Conservation (phyloP, 2,888 invertebrate genomes). For the Prenolepis imparis region DNA sequence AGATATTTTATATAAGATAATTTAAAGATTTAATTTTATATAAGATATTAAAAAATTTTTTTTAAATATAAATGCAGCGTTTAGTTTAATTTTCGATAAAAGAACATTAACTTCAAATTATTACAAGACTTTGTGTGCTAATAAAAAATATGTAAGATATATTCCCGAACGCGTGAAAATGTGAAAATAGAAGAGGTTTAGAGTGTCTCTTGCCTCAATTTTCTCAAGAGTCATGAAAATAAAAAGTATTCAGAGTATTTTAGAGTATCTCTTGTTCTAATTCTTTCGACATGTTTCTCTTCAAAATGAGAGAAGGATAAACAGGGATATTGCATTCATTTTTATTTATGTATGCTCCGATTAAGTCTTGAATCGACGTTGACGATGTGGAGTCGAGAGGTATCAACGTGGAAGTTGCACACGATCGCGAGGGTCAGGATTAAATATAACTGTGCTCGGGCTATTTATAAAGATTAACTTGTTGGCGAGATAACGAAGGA, state of each 20-base stretch:
- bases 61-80: too few relatives aligned
- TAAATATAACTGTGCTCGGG: conserved; percentile 84
- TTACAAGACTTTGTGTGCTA: neutral
- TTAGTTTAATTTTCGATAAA: neutral
- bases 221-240: neutral
- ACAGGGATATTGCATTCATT: neutral
- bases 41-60: neutral
- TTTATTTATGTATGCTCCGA: conserved; percentile 15
- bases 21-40: neutral
- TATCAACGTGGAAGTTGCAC: conserved; percentile 74
- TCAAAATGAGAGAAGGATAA: neutral
- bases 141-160: neutral
- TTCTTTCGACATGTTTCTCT: neutral
- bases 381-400: conserved; percentile 60
- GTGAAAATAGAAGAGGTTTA: neutral
- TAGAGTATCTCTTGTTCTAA: neutral
- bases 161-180: neutral
- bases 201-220: neutral
- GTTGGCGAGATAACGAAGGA: conserved; percentile 85
- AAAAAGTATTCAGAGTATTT: conserved; percentile 5
- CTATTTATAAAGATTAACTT: conserved; percentile 86
- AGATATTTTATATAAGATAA: neutral
- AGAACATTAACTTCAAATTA: neutral
- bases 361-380: conserved; percentile 60
- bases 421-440: conserved; percentile 83